A percentile compares a stretch with the other conserved stretches of the same genome.
Evolutionary conservation across 2,797 vertebrate genomes (phyloP).

Genomic region (Chelonia mydas): DNA sequence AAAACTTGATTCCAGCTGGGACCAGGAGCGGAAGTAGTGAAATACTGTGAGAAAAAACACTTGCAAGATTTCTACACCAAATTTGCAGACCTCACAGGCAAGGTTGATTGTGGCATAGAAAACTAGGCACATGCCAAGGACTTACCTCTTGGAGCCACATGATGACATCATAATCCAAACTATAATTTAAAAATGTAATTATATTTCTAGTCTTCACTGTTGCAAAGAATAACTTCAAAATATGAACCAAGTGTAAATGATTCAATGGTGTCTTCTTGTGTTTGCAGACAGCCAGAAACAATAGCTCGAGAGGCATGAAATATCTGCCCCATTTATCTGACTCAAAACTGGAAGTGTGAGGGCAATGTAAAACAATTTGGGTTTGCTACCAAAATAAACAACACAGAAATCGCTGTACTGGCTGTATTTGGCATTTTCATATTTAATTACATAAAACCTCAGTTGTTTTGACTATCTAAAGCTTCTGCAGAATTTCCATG

Average conservation of each 20-base stretch:
- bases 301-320: background rate
- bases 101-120: background rate
- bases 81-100: background rate
- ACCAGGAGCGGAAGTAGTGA: background rate
- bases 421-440: background rate
- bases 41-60: background rate
- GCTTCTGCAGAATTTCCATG: background rate
- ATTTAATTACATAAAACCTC: background rate
- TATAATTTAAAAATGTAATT: background rate
- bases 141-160: background rate
- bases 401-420: background rate
- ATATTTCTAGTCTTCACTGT: background rate
- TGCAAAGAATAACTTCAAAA: background rate
- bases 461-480: background rate
- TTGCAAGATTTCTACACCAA: background rate
- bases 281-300: background rate
- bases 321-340: background rate
- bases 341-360: slow-evolving; percentile 6
- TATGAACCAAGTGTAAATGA: background rate
- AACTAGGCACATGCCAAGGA: background rate
- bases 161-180: background rate
- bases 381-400: slow-evolving; percentile 2
- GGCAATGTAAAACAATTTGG: background rate
- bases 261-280: background rate
- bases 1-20: background rate